Conservation (phyloP, 2,888 invertebrate genomes). For the Terebella lapidaria region DNA sequence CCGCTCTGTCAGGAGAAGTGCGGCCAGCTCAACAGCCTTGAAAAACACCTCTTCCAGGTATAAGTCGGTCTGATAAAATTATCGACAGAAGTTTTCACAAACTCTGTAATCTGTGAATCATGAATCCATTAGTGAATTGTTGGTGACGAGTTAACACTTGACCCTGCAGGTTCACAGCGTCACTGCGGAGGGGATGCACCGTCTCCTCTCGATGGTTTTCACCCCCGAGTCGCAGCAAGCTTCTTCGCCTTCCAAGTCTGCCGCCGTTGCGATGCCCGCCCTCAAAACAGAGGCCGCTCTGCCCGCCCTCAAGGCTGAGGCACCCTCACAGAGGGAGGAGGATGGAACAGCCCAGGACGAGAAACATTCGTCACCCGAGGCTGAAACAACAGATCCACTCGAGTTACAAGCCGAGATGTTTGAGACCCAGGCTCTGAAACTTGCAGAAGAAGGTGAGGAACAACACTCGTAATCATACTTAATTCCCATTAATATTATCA, state of each 20-base stretch:
- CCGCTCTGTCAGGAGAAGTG: conserved; percentile 4
- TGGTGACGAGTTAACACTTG: too few relatives aligned
- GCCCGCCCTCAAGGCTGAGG: not conserved
- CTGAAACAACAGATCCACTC: not conserved
- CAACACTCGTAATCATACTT: too few relatives aligned
- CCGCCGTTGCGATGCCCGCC: not conserved
- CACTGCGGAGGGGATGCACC: not conserved
- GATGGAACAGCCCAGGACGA: not conserved
- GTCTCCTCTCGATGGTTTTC: not conserved
- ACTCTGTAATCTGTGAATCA: too few relatives aligned
- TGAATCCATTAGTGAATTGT: too few relatives aligned
- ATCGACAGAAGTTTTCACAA: not conserved
- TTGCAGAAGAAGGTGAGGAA: conserved; percentile 19
- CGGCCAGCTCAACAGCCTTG: not conserved
- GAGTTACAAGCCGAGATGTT: conserved; percentile 7
- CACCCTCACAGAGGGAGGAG: not conserved
- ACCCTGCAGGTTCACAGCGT: conserved; percentile 2
- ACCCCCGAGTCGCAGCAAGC: not conserved
- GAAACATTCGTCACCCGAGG: not conserved
- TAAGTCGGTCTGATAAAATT: not conserved
- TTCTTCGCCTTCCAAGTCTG: not conserved
- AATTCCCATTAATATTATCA: too few relatives aligned
- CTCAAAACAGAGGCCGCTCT: not conserved
- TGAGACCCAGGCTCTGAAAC: conserved; percentile 14
- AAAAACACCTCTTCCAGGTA: conserved; percentile 3